Evolutionary conservation across 2,113 vertebrate species (phyloP).

Genomic region (Epinephelus moara): DNA sequence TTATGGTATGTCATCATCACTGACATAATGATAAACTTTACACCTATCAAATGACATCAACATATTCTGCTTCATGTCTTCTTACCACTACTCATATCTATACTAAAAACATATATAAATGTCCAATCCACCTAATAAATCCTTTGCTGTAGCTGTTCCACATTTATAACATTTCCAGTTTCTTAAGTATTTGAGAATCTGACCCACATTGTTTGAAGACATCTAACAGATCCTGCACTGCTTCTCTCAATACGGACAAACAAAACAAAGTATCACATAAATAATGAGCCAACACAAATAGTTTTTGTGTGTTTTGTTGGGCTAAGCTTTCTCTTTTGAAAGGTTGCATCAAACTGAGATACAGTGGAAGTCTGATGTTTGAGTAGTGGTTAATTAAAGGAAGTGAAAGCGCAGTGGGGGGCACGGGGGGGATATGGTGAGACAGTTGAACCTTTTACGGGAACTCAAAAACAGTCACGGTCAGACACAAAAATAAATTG

Average conservation of each 20-base stretch:
- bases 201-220: too few relatives aligned
- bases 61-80: not conserved
- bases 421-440: fast-evolving
- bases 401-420: constrained; percentile 20
- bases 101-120: too few relatives aligned
- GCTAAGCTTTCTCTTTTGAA: not conserved
- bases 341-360: not conserved
- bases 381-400: not conserved
- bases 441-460: not conserved
- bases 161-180: not conserved
- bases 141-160: not conserved
- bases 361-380: not conserved
- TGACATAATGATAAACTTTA: not conserved
- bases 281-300: not conserved
- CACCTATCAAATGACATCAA: not conserved
- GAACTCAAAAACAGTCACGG: not conserved
- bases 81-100: not conserved
- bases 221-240: too few relatives aligned
- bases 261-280: not conserved
- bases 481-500: not conserved
- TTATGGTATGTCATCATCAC: not conserved
- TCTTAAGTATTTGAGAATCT: too few relatives aligned
- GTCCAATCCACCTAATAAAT: too few relatives aligned
- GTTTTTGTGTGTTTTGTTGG: not conserved
- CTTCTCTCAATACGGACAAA: not conserved